Percentiles rank a stretch among this genome's conserved stretches.
Conservation (phyloP, 2,797 vertebrate species). For the Alectoris magna region DNA sequence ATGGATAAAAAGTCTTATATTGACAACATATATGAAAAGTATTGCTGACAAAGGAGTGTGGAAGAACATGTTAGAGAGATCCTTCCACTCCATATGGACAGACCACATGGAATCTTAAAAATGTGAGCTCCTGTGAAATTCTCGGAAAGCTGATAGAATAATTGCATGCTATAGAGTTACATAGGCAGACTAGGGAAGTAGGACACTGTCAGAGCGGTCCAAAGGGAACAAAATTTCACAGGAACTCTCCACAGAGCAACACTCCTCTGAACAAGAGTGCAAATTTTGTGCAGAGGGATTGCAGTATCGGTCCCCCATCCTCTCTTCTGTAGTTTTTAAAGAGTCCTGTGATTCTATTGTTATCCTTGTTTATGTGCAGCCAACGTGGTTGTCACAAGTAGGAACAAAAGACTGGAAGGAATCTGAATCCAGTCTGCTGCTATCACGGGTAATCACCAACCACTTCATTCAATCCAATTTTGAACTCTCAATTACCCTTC, state of each 20-base stretch:
- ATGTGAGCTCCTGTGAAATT: background rate
- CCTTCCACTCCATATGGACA: background rate
- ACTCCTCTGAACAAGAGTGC: background rate
- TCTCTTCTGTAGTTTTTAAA: background rate
- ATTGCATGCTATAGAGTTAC: background rate
- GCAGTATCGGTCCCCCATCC: background rate
- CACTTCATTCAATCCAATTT: background rate
- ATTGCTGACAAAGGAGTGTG: background rate
- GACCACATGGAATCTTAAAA: background rate
- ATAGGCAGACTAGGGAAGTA: background rate
- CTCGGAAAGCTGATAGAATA: background rate
- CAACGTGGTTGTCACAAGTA: background rate
- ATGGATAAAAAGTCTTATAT: background rate
- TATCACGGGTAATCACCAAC: background rate
- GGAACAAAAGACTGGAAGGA: background rate
- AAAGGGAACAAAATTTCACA: background rate
- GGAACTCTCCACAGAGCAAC: background rate
- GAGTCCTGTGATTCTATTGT: background rate
- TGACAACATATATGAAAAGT: background rate
- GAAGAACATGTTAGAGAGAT: background rate
- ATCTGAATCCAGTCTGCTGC: background rate
- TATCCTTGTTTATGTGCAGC: background rate
- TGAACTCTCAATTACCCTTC: background rate
- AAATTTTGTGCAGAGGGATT: conserved; percentile 41
- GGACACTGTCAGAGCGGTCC: background rate